Base-by-base conservation (phyloP, 2,888 invertebrate genomes). In the Phortica magna region DNA sequence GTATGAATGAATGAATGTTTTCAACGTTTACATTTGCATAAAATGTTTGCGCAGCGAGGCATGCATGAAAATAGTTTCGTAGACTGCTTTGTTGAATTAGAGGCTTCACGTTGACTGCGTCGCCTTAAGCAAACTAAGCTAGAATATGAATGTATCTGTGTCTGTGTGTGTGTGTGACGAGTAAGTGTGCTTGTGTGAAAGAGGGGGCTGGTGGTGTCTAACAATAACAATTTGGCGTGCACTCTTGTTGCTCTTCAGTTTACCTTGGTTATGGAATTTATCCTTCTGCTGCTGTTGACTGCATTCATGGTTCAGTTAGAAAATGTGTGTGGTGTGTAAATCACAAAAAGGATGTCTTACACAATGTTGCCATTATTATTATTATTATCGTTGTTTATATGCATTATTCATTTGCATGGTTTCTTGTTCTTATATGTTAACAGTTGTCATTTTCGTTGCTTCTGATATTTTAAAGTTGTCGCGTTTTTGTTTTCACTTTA, bases 11-110 rank as follows among this genome's bases (percentile, higher is more conserved):
- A 61, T 48, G 48, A 9, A 14, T 48, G 48, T 48, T 48, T 48
- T 48, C 14, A 14, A 48, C 10, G 19, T 85, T 87, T 83, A 84
- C 83, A 88, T 89, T 89, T 86, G 82, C 88, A 87, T 88, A 82
- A 84, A 81, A 83, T 84, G 83, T 83, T 80, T 82, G 82, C 80
- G 67, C 80, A 75, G 75, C 80, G 81, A 81, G 82, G 84, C 83
- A 88, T 88, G 82, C 80, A 81, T 85, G 87, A 61, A 61, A 61
- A 22, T 14, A 61, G 61, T 61, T 61, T 22, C 61, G 61, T 22
- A 12, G 48, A 14, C 14, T 48, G 10, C 14, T 48, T 48, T 48
- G 48, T 48, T 22, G 61, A 61, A 61, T 61, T 61, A 61, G 61
- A n/a, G 55, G 55, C n/a, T 7, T 14, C 55, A 19, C 10, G 19